These are phyloP conservation scores for Pseudochirops corinnae DNA, from an alignment of 2,797 vertebrate species.

Conservation along the genomic window DNA sequence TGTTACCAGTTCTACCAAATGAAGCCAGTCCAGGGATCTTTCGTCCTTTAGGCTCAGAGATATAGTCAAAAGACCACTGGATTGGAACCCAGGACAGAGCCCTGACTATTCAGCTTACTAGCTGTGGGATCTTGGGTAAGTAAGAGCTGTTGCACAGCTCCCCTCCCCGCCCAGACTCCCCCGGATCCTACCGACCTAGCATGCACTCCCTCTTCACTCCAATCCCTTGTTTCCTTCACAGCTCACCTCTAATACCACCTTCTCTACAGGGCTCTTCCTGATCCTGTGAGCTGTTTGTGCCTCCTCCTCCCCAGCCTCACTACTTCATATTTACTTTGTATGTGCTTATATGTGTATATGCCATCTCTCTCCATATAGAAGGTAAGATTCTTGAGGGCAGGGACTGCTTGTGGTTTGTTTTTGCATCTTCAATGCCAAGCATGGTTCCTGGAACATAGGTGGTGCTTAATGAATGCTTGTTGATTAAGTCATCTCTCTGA, in stretches of 20 bases:
- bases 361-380: not conserved
- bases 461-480: not conserved
- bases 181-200: not conserved
- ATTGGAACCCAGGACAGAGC: not conserved
- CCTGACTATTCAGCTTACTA: not conserved
- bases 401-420: not conserved
- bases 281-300: not conserved
- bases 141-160: not conserved
- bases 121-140: not conserved
- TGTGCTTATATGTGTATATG: not conserved
- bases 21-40: not conserved
- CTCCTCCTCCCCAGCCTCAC: not conserved
- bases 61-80: not conserved
- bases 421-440: not conserved
- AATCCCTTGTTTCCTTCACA: not conserved
- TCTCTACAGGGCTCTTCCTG: not conserved
- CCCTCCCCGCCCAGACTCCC: not conserved
- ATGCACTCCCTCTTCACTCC: not conserved
- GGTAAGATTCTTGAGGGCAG: not conserved
- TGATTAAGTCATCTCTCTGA: not conserved
- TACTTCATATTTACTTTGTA: not conserved
- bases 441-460: not conserved
- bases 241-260: not conserved
- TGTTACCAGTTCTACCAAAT: not conserved
- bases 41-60: not conserved